A percentile compares a stretch with the other conserved stretches of the same genome.
phyloP scores from a whole-genome alignment of 2,888 invertebrate species.

The Abrostola triplasia region DNA sequence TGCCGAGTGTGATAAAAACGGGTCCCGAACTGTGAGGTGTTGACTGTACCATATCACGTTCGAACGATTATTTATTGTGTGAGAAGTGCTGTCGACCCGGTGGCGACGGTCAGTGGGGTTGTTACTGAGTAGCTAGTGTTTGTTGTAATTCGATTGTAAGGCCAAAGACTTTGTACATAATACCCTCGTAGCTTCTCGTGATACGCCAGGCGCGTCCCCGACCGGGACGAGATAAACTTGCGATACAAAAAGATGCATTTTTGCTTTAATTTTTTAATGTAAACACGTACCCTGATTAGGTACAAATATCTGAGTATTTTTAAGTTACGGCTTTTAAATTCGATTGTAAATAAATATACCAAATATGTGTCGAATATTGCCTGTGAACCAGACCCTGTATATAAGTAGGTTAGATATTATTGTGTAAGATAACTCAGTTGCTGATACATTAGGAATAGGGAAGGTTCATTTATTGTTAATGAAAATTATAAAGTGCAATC shows the following conservation, averaged over 20 bases:
- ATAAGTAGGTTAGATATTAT: conserved; percentile 76
- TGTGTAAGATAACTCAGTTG: conserved; percentile 76
- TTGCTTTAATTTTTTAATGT: conserved; percentile 84
- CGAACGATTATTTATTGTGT: conserved; percentile 67
- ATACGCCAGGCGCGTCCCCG: conserved; percentile 69
- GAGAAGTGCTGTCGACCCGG: conserved; percentile 48
- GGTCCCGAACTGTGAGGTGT: conserved; percentile 63
- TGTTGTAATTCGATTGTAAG: conserved; percentile 77
- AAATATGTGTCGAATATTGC: conserved; percentile 81
- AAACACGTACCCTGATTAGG: conserved; percentile 78
- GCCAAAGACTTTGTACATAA: conserved; percentile 87
- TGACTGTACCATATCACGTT: conserved; percentile 56
- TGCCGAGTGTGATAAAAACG: conserved; percentile 61
- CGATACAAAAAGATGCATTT: conserved; percentile 86
- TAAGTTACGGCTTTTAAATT: conserved; percentile 79
- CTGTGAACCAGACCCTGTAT: conserved; percentile 73
- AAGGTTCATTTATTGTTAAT: conserved; percentile 81
- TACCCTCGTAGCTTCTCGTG: conserved; percentile 67
- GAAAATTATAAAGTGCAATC: conserved; percentile 86
- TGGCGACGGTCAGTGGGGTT: conserved; percentile 71
- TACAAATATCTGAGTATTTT: conserved; percentile 83
- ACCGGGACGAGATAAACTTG: conserved; percentile 71
- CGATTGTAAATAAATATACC: conserved; percentile 87
- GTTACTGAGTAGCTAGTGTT: conserved; percentile 73
- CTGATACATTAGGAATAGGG: conserved; percentile 67